Conservation (phyloP, 2,113 vertebrate genomes). For the Zingel zingel region DNA sequence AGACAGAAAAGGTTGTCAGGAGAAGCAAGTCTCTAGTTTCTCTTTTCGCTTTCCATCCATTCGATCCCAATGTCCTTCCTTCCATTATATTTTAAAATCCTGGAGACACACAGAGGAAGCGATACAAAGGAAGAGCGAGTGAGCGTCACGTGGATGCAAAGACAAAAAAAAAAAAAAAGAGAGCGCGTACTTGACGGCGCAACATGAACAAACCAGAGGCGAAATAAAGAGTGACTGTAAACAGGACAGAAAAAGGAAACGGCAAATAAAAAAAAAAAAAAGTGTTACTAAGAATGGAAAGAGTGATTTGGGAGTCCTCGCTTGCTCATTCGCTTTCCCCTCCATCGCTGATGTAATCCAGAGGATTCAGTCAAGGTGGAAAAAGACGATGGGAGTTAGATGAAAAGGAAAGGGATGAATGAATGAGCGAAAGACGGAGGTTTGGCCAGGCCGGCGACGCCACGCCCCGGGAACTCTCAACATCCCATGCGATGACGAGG, state of each 20-base stretch:
- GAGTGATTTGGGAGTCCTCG: background rate
- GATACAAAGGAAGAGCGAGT: slow-evolving; percentile 67
- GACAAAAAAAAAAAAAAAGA: background rate
- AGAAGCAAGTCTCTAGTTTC: background rate
- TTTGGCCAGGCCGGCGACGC: slow-evolving; percentile 76
- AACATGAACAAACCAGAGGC: background rate
- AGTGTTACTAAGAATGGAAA: background rate
- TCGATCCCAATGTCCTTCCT: background rate
- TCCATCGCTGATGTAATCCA: slow-evolving; percentile 31
- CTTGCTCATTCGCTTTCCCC: background rate
- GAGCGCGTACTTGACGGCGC: background rate
- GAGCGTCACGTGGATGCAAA: background rate
- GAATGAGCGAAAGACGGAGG: slow-evolving; percentile 60
- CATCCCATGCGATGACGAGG: slow-evolving; percentile 82
- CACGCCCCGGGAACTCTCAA: slow-evolving; percentile 80
- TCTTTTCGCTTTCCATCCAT: background rate
- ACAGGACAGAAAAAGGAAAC: background rate
- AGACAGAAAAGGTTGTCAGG: background rate
- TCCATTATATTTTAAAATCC: background rate
- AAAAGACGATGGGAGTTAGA: slow-evolving; percentile 9
- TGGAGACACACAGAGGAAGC: background rate
- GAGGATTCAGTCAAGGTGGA: slow-evolving; percentile 10
- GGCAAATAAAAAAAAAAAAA: background rate
- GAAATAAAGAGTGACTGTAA: background rate
- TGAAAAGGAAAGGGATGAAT: slow-evolving; percentile 15